These are phyloP conservation scores for Zophobas atratus DNA, from an alignment of 1,140 invertebrate species.

Conservation along the genomic window DNA sequence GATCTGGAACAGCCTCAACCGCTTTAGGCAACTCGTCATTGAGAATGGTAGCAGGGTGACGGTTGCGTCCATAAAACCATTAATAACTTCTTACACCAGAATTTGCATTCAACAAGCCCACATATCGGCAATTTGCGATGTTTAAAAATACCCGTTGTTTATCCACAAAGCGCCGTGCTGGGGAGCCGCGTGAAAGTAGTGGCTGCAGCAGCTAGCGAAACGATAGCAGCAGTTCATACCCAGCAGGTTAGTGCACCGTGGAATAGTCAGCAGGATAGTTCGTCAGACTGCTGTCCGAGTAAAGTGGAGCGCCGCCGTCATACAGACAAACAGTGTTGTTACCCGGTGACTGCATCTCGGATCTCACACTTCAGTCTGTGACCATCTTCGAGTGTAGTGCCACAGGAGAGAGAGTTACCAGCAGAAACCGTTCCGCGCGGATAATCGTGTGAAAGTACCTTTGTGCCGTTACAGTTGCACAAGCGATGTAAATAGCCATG, in stretches of 20 bases:
- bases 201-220: constrained; percentile 36
- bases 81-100: too few relatives aligned
- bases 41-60: too few relatives aligned
- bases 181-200: constrained; percentile 45
- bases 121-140: not conserved
- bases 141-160: constrained; percentile 32
- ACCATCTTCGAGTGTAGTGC: not conserved
- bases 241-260: constrained; percentile 55
- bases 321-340: not conserved
- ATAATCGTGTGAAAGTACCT: constrained; percentile 47
- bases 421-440: constrained; percentile 30
- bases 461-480: constrained; percentile 42
- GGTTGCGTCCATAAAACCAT: too few relatives aligned
- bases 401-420: constrained; percentile 37
- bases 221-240: constrained; percentile 43
- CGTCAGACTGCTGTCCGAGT: constrained; percentile 11
- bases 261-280: constrained; percentile 10
- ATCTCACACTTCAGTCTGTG: not conserved
- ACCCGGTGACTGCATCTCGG: constrained; percentile 5
- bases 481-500: constrained; percentile 23
- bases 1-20: too few relatives aligned
- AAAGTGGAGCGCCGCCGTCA: constrained; percentile 22
- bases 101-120: constrained; percentile 3
- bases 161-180: constrained; percentile 11
- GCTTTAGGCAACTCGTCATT: too few relatives aligned